phyloP scores from a whole-genome alignment of 2,797 vertebrate species.

The Discoglossus pictus region DNA sequence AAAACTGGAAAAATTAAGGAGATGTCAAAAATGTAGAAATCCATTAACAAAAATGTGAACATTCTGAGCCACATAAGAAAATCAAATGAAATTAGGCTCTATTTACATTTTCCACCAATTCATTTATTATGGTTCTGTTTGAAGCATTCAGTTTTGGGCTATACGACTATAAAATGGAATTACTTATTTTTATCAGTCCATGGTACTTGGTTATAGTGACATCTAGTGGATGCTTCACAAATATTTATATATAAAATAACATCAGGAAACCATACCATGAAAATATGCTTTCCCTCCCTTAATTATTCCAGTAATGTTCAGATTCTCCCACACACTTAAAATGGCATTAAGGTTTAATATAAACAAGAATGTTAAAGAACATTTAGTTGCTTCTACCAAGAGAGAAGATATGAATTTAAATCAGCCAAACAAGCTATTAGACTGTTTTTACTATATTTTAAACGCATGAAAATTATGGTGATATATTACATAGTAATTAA shows the following conservation, averaged over 20 bases:
- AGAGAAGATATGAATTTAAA: not conserved
- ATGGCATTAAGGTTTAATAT: slow-evolving; percentile 28
- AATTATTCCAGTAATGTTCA: not conserved
- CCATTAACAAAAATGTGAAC: slow-evolving; percentile 42
- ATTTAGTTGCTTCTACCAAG: not conserved
- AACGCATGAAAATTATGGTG: too few relatives aligned
- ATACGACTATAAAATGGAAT: slow-evolving; percentile 34
- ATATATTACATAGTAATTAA: too few relatives aligned
- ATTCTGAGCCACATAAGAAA: slow-evolving; percentile 19
- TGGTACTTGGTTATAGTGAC: slow-evolving; percentile 37
- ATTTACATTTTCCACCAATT: slow-evolving; percentile 45
- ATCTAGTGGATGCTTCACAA: slow-evolving; percentile 22
- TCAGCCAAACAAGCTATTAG: too few relatives aligned
- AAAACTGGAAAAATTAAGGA: slow-evolving; percentile 13
- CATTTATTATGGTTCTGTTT: slow-evolving; percentile 44
- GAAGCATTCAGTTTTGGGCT: slow-evolving; percentile 36
- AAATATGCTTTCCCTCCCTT: not conserved
- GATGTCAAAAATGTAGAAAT: slow-evolving; percentile 42
- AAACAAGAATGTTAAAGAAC: slow-evolving; percentile 2
- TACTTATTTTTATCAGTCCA: not conserved
- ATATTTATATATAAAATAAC: too few relatives aligned
- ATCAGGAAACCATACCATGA: slow-evolving; percentile 2
- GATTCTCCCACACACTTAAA: slow-evolving; percentile 27
- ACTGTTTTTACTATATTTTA: too few relatives aligned
- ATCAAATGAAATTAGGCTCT: slow-evolving; percentile 47